Conservation (phyloP, 2,113 vertebrate species). For the Bujurquina vittata region DNA sequence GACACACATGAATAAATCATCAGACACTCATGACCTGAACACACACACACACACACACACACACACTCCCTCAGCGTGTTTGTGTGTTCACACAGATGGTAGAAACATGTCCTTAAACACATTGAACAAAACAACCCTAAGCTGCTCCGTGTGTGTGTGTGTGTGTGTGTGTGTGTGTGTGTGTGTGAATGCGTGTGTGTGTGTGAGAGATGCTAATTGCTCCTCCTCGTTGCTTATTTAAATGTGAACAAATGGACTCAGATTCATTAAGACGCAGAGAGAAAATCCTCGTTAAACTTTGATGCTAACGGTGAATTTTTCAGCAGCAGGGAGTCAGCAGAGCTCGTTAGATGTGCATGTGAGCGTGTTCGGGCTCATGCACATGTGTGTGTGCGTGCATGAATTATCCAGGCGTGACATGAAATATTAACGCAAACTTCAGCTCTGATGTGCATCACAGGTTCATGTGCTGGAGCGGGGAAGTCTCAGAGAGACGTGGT, state of each 20-base stretch:
- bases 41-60: background rate
- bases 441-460: conserved; percentile 57
- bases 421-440: conserved; percentile 64
- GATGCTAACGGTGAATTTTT: conserved; percentile 92
- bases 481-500: background rate
- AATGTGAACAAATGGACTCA: conserved; percentile 93
- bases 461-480: conserved; percentile 27
- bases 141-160: background rate
- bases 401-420: conserved; percentile 56
- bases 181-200: conserved; percentile 18
- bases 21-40: background rate
- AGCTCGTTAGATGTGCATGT: conserved; percentile 26
- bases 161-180: background rate
- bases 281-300: conserved; percentile 95
- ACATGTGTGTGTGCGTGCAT: background rate
- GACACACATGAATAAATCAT: conserved; percentile 53
- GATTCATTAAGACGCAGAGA: conserved; percentile 88
- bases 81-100: background rate
- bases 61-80: background rate
- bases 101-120: background rate
- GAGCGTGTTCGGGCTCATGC: background rate
- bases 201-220: conserved; percentile 87
- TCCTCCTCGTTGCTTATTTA: conserved; percentile 36
- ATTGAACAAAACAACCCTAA: background rate
- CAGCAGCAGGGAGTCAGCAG: conserved; percentile 84